These are phyloP conservation scores for Orientallactaga bullata DNA, from an alignment of 2,113 vertebrate genomes.

Conservation along the genomic window DNA sequence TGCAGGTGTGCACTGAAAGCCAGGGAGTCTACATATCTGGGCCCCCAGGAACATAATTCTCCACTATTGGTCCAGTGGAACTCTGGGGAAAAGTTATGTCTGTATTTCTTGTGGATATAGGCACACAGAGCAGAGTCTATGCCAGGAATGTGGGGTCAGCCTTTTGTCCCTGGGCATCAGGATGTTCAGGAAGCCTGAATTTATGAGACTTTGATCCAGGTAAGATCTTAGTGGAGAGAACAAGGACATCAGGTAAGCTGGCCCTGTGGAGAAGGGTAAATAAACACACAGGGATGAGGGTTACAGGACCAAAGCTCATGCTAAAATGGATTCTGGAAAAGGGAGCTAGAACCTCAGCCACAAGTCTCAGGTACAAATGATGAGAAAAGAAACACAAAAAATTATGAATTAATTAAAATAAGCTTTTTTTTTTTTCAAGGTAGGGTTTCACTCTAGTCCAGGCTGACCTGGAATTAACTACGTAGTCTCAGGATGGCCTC, in stretches of 20 bases:
- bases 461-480: too few relatives aligned
- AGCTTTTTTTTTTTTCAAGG: too few relatives aligned
- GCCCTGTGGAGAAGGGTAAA: background rate
- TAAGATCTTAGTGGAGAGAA: conserved; percentile 22
- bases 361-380: conserved; percentile 60
- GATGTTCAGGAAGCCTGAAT: conserved; percentile 11
- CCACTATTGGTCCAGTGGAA: background rate
- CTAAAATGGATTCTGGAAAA: conserved; percentile 56
- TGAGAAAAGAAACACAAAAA: conserved; percentile 15
- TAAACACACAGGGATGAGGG: background rate
- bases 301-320: conserved; percentile 39
- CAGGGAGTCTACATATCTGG: conserved; percentile 1
- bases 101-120: background rate
- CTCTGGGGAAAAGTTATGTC: background rate
- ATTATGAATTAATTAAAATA: background rate
- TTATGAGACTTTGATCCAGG: conserved; percentile 33
- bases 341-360: conserved; percentile 59
- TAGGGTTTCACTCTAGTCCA: too few relatives aligned
- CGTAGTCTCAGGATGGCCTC: too few relatives aligned
- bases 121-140: background rate
- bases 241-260: background rate
- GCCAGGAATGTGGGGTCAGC: background rate
- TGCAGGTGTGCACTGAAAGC: conserved; percentile 3
- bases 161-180: background rate
- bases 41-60: conserved; percentile 9